A percentile compares a stretch with the other conserved stretches of the same genome.
phyloP scores from a whole-genome alignment of 2,888 invertebrate species.

The Tetrapedia diversipes region DNA sequence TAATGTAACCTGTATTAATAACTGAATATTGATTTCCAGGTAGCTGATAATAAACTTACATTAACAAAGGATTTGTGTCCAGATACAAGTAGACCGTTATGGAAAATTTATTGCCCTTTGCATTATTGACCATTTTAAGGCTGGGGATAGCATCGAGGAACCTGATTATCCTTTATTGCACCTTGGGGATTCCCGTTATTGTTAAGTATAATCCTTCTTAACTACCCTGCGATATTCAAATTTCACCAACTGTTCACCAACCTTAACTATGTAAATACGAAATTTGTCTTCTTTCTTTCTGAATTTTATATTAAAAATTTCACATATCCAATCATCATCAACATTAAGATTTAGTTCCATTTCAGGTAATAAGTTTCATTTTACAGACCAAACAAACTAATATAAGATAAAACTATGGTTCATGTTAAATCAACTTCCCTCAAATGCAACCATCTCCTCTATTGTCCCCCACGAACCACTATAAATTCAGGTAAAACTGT shows the following conservation, averaged over 20 bases:
- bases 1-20: neutral
- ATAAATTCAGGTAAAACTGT: constrained; percentile 9
- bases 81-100: neutral
- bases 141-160: neutral
- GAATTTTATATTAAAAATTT: neutral
- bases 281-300: neutral
- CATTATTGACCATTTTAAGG: neutral
- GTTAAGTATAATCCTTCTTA: neutral
- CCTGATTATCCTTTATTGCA: constrained; percentile 25
- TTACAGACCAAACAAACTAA: too few relatives aligned
- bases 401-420: too few relatives aligned
- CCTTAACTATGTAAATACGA: neutral
- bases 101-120: neutral
- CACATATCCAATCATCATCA: too few relatives aligned
- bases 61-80: too few relatives aligned
- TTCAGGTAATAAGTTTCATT: too few relatives aligned
- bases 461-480: neutral
- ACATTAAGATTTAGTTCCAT: too few relatives aligned
- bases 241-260: too few relatives aligned
- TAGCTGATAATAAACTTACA: neutral
- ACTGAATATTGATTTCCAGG: neutral
- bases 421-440: neutral
- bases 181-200: neutral
- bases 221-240: neutral
- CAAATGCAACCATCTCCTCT: neutral